These are phyloP conservation scores for Paramormyrops hopkinsi DNA, from an alignment of 2,797 vertebrate genomes.

Conservation along the genomic window DNA sequence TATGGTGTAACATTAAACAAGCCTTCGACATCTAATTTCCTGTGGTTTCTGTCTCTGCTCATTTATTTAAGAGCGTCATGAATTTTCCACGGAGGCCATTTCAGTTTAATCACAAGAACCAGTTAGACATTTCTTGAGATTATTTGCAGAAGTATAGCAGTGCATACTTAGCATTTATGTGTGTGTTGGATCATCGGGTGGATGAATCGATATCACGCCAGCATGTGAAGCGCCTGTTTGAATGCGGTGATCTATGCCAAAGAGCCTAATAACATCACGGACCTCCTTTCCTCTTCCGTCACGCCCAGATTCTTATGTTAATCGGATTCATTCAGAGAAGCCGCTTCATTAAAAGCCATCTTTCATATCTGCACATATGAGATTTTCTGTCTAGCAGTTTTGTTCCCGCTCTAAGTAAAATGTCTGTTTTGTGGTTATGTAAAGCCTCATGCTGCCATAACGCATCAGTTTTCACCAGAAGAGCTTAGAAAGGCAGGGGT, in stretches of 20 bases:
- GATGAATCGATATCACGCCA: background rate
- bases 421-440: background rate
- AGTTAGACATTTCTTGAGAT: background rate
- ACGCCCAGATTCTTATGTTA: background rate
- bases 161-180: background rate
- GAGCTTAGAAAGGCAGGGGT: background rate
- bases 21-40: slow-evolving; percentile 1
- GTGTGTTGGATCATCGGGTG: background rate
- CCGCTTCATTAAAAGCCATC: background rate
- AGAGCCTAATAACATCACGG: background rate
- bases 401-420: background rate
- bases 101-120: slow-evolving; percentile 22
- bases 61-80: slow-evolving; percentile 25
- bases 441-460: background rate
- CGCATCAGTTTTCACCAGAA: background rate
- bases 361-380: slow-evolving; percentile 18
- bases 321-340: background rate
- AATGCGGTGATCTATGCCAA: background rate
- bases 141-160: background rate
- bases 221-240: background rate
- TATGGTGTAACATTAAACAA: slow-evolving; percentile 2
- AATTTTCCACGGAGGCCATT: slow-evolving; percentile 19
- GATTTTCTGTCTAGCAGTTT: background rate
- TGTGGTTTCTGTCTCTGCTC: background rate
- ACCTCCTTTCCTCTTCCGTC: background rate